A percentile compares a stretch with the other conserved stretches of the same genome.
phyloP scores from a whole-genome alignment of 2,797 vertebrate species.

The Dallia pectoralis region DNA sequence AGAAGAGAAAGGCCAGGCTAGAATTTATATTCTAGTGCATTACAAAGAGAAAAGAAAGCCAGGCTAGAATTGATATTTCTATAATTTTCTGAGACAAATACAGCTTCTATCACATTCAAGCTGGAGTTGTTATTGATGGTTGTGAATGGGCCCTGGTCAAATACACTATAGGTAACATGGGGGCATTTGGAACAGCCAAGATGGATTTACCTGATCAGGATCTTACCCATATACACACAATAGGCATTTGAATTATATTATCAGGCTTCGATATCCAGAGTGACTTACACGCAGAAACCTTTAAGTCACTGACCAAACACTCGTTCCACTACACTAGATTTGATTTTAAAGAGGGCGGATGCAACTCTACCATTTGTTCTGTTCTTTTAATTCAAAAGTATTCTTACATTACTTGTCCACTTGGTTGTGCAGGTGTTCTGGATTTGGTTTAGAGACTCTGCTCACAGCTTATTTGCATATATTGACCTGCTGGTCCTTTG shows the following conservation, averaged over 20 bases:
- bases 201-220: not conserved
- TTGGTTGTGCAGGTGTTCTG: no score
- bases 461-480: no score
- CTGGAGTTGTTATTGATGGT: not conserved
- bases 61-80: conserved; percentile 19
- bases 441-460: no score
- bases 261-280: no score
- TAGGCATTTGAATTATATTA: not conserved
- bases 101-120: not conserved
- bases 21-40: conserved; percentile 22
- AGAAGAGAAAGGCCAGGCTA: conserved; percentile 19
- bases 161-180: not conserved
- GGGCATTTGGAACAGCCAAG: not conserved
- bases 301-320: no score
- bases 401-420: no score
- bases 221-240: not conserved
- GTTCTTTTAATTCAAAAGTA: no score
- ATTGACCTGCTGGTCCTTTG: no score
- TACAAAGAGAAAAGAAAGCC: conserved; percentile 25
- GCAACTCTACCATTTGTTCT: no score
- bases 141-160: not conserved
- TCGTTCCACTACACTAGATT: no score
- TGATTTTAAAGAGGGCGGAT: no score
- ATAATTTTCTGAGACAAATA: not conserved
- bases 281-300: no score